Evolutionary conservation across 2,888 invertebrate genomes (phyloP), one percentile per base, ranked within the genome.

Genomic region (Liodrosophila aerea): DNA sequence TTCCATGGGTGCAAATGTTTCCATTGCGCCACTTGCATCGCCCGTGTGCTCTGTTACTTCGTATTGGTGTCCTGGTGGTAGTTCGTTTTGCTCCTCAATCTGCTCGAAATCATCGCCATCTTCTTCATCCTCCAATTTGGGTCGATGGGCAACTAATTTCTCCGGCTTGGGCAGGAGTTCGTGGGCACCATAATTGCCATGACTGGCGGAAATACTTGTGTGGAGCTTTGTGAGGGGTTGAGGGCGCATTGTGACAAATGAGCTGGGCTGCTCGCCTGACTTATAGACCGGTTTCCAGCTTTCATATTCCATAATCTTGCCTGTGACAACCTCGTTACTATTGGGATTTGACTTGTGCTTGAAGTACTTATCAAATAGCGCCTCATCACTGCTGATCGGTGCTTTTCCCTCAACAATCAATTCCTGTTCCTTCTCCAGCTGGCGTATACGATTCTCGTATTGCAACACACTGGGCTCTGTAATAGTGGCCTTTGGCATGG

Each of bases 1-100:
- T 57, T 71, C 76, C 73, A 64, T 68, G 33, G 57, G 59, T 33
- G 69, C 53, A 45, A 68, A 4, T 1, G 74, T 30, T 0, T 67
- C 68, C 15, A 66, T 37, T 18, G 85, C 81, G 8, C 76, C 72
- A 13, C 86, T 85, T 5, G 83, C 86, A 41, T 89, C 89, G 1
- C 87, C 88, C 13, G 81, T 83, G 13, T 88, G 70, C 41, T 89
- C 89, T 0, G 87, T 89, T 1, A 89, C 89, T 54, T 89, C 89
- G 45, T 89, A 89, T 0, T 83, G 73, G 7, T 76, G 73, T 5
- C 66, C 69, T 22, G 39, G 54, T 22, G 54, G 69, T 27, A 74
- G 41, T 36, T 82, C 85, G n/a, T 80, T 80, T 7, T 76, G 76
- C 4, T 74, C 69, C 7, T 71, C 78, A 0, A 70, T 60, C 33